A percentile compares a stretch with the other conserved stretches of the same genome.
phyloP scores from a whole-genome alignment of 2,113 vertebrate species.

The Parus major region DNA sequence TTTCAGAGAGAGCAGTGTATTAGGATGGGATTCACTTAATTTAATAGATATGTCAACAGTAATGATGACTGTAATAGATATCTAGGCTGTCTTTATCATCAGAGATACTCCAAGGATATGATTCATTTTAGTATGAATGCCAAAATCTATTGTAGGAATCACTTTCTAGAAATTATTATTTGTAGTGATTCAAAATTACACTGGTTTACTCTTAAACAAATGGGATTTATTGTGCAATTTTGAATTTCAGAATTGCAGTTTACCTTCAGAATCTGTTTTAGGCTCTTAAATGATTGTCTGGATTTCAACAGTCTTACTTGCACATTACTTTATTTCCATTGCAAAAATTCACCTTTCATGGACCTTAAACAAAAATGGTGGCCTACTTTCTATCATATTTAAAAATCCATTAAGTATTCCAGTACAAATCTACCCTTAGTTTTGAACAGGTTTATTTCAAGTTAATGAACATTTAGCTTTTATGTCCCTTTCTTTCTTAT shows the following conservation, averaged over 20 bases:
- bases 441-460: not conserved
- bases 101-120: not conserved
- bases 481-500: not conserved
- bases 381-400: not conserved
- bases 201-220: not conserved
- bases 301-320: not conserved
- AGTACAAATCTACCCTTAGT: not conserved
- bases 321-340: not conserved
- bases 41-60: rapidly evolving
- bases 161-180: not conserved
- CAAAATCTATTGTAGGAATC: not conserved
- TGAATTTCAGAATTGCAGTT: not conserved
- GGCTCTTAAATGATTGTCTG: not conserved
- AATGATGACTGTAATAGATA: not conserved
- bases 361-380: not conserved
- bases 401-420: not conserved
- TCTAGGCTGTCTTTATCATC: not conserved
- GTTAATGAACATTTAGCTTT: not conserved
- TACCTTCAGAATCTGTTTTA: not conserved
- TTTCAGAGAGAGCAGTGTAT: not conserved
- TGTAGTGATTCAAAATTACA: not conserved
- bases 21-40: not conserved
- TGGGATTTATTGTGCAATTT: not conserved
- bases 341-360: not conserved
- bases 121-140: not conserved